These are phyloP conservation scores for Scelioninae gen. 1 DNA, from an alignment of 2,888 invertebrate species.

Conservation along the genomic window DNA sequence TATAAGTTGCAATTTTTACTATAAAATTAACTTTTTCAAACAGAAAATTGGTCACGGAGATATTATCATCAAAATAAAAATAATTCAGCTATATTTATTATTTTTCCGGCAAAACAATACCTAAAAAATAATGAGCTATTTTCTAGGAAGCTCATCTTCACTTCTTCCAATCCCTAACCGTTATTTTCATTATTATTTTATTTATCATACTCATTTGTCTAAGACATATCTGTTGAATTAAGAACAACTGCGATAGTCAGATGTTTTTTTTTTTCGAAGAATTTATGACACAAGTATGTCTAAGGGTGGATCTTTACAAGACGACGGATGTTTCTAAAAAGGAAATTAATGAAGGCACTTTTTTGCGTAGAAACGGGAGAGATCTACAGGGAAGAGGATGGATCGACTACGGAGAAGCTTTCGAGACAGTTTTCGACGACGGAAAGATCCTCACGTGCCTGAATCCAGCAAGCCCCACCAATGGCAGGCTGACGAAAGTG, in stretches of 20 bases:
- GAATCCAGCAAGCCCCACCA: conserved; percentile 98
- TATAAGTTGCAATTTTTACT: no score
- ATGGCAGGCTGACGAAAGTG: conserved; percentile 99
- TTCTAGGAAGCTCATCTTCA: no score
- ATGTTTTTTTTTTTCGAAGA: neutral
- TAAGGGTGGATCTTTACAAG: neutral
- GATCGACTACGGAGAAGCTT: conserved; percentile 95
- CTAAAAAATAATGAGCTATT: no score
- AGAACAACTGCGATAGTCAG: neutral
- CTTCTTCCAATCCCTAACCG: no score
- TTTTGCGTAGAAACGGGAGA: conserved; percentile 86
- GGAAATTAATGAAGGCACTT: conserved; percentile 34
- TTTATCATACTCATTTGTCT: no score
- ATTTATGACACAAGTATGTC: conserved; percentile 3
- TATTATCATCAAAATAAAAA: no score
- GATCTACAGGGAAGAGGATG: conserved; percentile 90
- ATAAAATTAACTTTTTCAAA: no score
- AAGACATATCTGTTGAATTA: no score
- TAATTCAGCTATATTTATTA: no score
- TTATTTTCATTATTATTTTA: no score
- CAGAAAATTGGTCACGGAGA: no score
- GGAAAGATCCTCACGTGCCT: conserved; percentile 92
- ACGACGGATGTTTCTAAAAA: conserved; percentile 1
- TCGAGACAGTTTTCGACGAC: conserved; percentile 96
- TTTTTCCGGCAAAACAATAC: no score